Percentiles rank a stretch among this genome's conserved stretches.
These are phyloP conservation scores for Hyaena hyaena DNA, from an alignment of 2,113 vertebrate genomes.

Conservation along the genomic window DNA sequence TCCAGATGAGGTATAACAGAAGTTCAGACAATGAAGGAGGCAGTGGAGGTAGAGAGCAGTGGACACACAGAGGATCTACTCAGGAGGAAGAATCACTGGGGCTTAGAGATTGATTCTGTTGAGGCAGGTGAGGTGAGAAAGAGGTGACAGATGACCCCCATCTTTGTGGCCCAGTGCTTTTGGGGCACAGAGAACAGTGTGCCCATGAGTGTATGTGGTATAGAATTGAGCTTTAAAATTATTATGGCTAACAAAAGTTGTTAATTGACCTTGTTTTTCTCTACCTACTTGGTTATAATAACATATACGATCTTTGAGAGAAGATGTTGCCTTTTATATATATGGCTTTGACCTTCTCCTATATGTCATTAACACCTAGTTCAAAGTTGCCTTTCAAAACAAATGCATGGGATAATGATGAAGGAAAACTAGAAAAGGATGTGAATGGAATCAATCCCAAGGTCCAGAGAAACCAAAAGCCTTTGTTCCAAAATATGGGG, in stretches of 20 bases:
- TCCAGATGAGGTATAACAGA: not conserved
- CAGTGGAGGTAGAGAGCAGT: not conserved
- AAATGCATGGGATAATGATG: not conserved
- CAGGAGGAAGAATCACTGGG: not conserved
- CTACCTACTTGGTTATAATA: not conserved
- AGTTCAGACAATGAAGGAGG: not conserved
- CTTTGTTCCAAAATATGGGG: not conserved
- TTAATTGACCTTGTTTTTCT: not conserved
- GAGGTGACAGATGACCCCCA: not conserved
- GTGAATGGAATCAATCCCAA: not conserved
- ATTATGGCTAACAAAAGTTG: not conserved
- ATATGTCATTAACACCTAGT: not conserved
- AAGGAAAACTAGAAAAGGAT: not conserved
- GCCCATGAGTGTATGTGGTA: not conserved
- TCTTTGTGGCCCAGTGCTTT: not conserved
- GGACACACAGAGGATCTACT: not conserved
- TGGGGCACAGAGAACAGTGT: not conserved
- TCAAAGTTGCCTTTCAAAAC: slow-evolving; percentile 37
- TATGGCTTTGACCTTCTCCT: not conserved
- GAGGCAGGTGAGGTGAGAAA: not conserved
- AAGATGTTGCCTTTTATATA: not conserved
- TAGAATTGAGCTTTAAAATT: not conserved
- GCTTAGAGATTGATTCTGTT: rapidly evolving
- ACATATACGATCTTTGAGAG: not conserved
- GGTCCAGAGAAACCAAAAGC: not conserved